phyloP scores from a whole-genome alignment of 2,888 invertebrate species.

The Dusona sp. region DNA sequence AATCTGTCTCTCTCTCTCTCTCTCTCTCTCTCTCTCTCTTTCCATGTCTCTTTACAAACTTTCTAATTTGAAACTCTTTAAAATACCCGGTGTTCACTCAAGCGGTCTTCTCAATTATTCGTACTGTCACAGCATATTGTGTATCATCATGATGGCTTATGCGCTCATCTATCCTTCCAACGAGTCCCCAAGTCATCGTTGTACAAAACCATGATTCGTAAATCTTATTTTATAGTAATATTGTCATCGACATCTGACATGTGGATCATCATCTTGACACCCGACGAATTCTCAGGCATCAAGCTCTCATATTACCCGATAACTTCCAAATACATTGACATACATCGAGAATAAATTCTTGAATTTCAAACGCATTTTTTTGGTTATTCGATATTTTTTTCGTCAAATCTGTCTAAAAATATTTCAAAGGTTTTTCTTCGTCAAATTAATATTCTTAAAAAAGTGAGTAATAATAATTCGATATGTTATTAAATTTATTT shows the following conservation, averaged over 20 bases:
- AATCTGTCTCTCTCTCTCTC: constrained; percentile 9
- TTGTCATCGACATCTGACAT: constrained; percentile 49
- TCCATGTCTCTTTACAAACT: constrained; percentile 34
- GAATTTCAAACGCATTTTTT: background rate
- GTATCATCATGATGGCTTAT: constrained; percentile 6
- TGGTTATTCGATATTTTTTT: background rate
- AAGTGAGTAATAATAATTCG: background rate
- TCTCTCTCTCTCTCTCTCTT: constrained; percentile 9
- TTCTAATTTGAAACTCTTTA: constrained; percentile 55
- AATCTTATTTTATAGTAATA: constrained; percentile 40
- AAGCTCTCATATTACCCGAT: background rate
- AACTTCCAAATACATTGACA: background rate
- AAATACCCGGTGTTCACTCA: constrained; percentile 21
- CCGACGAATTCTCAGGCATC: background rate
- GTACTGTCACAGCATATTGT: constrained; percentile 36
- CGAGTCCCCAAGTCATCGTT: constrained; percentile 27
- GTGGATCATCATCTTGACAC: constrained; percentile 8
- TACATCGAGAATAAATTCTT: too few species aligned
- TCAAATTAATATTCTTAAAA: background rate
- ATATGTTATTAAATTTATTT: too few species aligned
- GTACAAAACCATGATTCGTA: constrained; percentile 19
- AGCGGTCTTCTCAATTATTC: constrained; percentile 34
- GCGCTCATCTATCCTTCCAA: constrained; percentile 38
- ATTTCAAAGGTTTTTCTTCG: background rate
- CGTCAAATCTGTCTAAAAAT: background rate